phyloP scores from a whole-genome alignment of 2,113 vertebrate species.

The Oreocharis arfaki region DNA sequence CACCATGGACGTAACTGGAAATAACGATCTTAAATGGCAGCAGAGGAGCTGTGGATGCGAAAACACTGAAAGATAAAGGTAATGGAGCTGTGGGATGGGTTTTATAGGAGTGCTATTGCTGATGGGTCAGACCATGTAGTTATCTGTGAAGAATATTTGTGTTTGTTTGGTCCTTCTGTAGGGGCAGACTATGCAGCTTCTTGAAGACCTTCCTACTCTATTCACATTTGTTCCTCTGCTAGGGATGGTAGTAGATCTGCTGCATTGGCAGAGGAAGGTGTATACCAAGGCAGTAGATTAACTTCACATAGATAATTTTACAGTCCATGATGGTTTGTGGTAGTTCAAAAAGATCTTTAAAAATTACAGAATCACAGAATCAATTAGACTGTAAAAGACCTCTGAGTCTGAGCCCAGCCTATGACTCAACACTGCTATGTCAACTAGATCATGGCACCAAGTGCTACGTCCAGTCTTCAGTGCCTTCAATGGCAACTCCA shows the following conservation, averaged over 20 bases:
- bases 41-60: not conserved
- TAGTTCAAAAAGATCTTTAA: not conserved
- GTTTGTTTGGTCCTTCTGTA: not conserved
- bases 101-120: not conserved
- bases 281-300: not conserved
- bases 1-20: not conserved
- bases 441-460: too few species aligned
- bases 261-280: not conserved
- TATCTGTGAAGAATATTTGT: not conserved
- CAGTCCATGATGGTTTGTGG: not conserved
- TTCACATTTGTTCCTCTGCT: not conserved
- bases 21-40: not conserved
- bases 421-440: not conserved
- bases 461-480: not conserved
- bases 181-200: not conserved
- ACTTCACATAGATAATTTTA: accelerated
- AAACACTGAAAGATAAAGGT: not conserved
- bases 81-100: not conserved
- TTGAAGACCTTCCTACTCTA: not conserved
- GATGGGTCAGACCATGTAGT: not conserved
- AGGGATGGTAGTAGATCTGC: not conserved
- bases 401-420: accelerated
- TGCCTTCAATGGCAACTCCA: accelerated
- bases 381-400: not conserved
- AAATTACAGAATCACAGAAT: not conserved